These are phyloP conservation scores for Prorops nasuta DNA, from an alignment of 1,140 invertebrate genomes.

Conservation along the genomic window DNA sequence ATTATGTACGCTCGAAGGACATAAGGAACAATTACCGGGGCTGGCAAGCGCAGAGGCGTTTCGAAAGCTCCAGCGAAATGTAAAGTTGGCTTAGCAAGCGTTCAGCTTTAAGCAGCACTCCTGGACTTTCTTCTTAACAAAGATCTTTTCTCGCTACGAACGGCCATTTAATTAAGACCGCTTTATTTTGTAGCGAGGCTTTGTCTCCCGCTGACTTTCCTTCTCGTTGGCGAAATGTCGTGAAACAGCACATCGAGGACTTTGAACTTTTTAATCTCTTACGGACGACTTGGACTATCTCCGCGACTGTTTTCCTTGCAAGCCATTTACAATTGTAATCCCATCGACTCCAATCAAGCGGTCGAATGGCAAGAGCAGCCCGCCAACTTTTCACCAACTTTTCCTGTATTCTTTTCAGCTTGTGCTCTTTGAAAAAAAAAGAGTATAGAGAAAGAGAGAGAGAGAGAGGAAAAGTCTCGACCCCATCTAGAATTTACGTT, in stretches of 20 bases:
- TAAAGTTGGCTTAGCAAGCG: constrained; percentile 10
- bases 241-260: constrained; percentile 9
- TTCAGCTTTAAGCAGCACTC: constrained; percentile 29
- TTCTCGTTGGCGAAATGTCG: constrained; percentile 25
- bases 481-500: too few species aligned
- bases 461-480: too few species aligned
- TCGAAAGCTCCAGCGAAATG: constrained; percentile 9
- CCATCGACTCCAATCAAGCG: neutral
- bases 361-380: too few species aligned
- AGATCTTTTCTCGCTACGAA: constrained; percentile 22
- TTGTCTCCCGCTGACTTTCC: constrained; percentile 37
- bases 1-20: constrained; percentile 13
- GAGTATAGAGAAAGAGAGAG: too few species aligned
- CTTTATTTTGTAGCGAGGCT: constrained; percentile 41
- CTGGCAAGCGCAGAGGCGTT: neutral
- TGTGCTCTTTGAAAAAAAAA: too few species aligned
- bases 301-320: neutral
- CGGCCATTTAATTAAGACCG: constrained; percentile 49
- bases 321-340: neutral
- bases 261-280: constrained; percentile 44
- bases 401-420: too few species aligned
- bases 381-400: too few species aligned
- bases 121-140: constrained; percentile 20
- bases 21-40: neutral
- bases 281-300: constrained; percentile 4